These are phyloP conservation scores for Pseudorectes ferrugineus DNA, from an alignment of 2,113 vertebrate species.

Conservation along the genomic window DNA sequence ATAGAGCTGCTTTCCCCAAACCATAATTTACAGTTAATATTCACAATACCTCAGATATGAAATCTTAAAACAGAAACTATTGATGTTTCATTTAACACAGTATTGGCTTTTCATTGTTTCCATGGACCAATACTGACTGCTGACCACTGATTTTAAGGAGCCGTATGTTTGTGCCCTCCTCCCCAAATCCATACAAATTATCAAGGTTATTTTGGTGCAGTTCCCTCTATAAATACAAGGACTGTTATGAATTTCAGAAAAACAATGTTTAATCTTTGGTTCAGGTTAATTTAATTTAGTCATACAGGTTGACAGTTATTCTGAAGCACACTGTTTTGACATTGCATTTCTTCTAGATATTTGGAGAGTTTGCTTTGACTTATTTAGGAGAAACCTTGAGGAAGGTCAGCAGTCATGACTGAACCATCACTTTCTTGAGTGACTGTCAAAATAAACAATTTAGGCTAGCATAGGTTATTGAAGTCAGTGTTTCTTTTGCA, in stretches of 20 bases:
- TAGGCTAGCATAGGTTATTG: background rate
- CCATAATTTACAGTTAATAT: background rate
- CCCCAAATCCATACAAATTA: background rate
- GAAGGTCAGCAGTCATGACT: slow-evolving; percentile 27
- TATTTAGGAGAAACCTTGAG: slow-evolving; percentile 10
- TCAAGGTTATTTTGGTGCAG: background rate
- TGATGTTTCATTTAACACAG: background rate
- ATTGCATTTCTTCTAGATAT: background rate
- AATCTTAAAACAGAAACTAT: background rate
- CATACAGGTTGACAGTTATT: background rate
- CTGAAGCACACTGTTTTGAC: background rate
- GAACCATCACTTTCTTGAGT: slow-evolving; percentile 30
- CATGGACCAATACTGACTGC: background rate
- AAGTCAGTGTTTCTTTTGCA: slow-evolving; percentile 13
- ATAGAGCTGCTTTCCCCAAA: background rate
- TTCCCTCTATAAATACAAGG: background rate
- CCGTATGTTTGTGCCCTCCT: background rate
- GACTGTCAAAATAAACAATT: slow-evolving; percentile 36
- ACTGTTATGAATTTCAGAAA: slow-evolving; percentile 13
- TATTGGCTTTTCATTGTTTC: background rate
- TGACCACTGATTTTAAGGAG: background rate
- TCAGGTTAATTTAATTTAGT: slow-evolving; percentile 30
- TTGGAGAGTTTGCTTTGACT: slow-evolving; percentile 4
- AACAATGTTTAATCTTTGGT: background rate
- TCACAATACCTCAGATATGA: background rate